phyloP scores from a whole-genome alignment of 2,113 vertebrate genomes.

The Pterocles burchelli region DNA sequence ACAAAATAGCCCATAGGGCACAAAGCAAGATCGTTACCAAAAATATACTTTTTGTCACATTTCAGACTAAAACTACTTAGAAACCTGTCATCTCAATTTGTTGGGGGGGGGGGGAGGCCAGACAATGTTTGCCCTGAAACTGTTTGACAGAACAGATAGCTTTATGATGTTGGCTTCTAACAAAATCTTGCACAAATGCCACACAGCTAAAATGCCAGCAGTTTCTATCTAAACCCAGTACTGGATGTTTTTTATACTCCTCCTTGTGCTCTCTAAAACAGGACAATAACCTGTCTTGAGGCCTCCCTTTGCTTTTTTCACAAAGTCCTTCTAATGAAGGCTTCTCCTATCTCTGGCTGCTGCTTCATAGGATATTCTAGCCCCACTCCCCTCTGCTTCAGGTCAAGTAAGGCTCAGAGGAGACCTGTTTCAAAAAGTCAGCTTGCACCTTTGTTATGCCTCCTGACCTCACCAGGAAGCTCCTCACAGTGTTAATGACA shows the following conservation, averaged over 20 bases:
- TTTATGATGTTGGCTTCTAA: constrained; percentile 11
- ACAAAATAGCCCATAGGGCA: not conserved
- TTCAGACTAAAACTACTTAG: constrained; percentile 12
- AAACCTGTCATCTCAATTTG: constrained; percentile 9
- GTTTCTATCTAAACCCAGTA: not conserved
- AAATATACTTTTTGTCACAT: not conserved
- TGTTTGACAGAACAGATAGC: constrained; percentile 12
- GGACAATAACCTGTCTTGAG: not conserved
- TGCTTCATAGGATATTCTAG: not conserved
- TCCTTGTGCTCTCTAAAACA: not conserved
- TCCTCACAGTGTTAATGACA: not conserved
- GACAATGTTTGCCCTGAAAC: constrained; percentile 4
- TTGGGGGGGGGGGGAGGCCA: not conserved
- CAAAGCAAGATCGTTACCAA: constrained; percentile 2
- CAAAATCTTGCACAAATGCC: not conserved
- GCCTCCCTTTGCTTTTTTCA: not conserved
- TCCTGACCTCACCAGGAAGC: not conserved
- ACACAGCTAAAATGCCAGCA: not conserved
- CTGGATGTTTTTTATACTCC: not conserved
- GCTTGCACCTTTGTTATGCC: not conserved
- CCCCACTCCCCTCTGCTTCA: not conserved
- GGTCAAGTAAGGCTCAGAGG: not conserved
- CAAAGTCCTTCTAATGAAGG: not conserved
- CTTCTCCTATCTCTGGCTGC: not conserved
- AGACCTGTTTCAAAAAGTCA: not conserved